Conservation (phyloP, 2,113 vertebrate species). For the Haemorhous mexicanus region DNA sequence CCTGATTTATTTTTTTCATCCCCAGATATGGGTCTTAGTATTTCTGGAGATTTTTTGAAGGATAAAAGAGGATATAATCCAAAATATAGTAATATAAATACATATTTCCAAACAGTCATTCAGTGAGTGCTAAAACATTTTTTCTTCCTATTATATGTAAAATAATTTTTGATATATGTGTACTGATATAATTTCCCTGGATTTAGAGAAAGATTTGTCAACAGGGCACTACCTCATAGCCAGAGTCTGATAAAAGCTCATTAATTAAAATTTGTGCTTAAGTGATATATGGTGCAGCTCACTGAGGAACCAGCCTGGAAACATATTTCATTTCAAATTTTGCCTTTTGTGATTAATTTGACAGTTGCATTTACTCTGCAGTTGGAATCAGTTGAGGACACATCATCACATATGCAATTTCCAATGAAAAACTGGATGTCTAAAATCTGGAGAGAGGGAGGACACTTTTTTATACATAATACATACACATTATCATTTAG, state of each 20-base stretch:
- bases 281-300: not conserved
- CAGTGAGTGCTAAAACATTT: not conserved
- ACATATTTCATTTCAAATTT: not conserved
- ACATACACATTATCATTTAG: not conserved
- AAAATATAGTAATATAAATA: not conserved
- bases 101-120: not conserved
- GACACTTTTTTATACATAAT: not conserved
- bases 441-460: not conserved
- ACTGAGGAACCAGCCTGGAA: not conserved
- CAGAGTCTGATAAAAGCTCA: not conserved
- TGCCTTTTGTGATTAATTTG: not conserved
- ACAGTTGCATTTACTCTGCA: not conserved
- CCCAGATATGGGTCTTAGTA: not conserved
- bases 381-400: not conserved
- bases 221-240: not conserved
- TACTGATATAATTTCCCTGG: not conserved
- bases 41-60: not conserved
- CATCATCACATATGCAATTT: not conserved
- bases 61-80: not conserved
- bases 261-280: not conserved
- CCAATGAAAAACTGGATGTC: not conserved
- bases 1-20: not conserved
- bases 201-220: not conserved
- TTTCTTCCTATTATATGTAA: not conserved
- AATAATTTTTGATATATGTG: not conserved